Evolutionary conservation across 2,113 vertebrate species (phyloP), one percentile per base, ranked within the genome.

Genomic region (Lycaon pictus): DNA sequence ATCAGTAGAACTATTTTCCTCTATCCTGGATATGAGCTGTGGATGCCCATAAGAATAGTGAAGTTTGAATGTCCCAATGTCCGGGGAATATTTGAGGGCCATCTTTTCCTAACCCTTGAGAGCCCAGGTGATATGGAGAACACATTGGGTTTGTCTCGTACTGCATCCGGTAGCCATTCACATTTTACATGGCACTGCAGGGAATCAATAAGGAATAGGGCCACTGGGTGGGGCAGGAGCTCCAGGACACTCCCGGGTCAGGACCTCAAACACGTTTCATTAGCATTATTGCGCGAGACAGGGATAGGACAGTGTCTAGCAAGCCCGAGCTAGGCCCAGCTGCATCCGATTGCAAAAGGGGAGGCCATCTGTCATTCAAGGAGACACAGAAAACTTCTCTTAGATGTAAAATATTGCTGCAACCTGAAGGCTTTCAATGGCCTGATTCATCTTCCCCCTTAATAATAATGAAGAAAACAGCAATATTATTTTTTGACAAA

Each of bases 361-460:
- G 95, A 96, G 92, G 95, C 53, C 43, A 80, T 5, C 77, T 90
- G 95, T 58, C 77, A 79, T 88, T 79, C 71, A 74, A 32, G 95
- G 96, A 79, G 96, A 55, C 74, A 55, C 0, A 4, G 74, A 55
- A 51, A 74, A 80, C 37, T 25, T 96, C 86, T 88, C 77, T 85
- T 0, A 92, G 92, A 63, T 90, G 11, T 87, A 96, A 97, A 95
- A 96, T 62, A 56, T 84, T 92, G 82, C 69, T 93, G 95, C 77
- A 94, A 23, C 35, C 93, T 55, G 56, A 92, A 53, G 83, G 8
- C 85, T 98, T 93, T 80, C 90, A 98, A 98, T 15, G 29, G 19
- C 58, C 97, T 93, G 94, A 98, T 95, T 97, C 83, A 92, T 98
- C 93, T 96, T 97, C 97, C 82, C 82, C 29, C 72, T 87, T 94